Evolutionary conservation across 1,140 invertebrate species (phyloP), one percentile per base, ranked within the genome.

Genomic region (Propsilocerus akamusi): DNA sequence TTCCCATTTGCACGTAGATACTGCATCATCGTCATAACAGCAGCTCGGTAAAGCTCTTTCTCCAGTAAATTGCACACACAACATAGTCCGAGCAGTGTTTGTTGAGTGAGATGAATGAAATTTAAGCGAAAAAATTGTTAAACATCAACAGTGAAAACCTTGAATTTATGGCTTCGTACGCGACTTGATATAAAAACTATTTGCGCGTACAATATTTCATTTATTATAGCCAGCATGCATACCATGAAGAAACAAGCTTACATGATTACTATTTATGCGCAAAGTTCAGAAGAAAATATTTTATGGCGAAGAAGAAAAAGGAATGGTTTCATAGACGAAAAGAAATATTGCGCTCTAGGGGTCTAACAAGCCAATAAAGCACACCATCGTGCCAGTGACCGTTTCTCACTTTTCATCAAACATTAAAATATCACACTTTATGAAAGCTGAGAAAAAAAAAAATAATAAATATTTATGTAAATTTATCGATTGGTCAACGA

Each of bases 121-220:
- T n/a, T n/a, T n/a, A n/a, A n/a, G n/a, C n/a, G n/a, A n/a, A n/a
- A n/a, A n/a, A n/a, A n/a, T n/a, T n/a, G n/a, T n/a, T n/a, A n/a
- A n/a, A n/a, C n/a, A n/a, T n/a, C n/a, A n/a, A n/a, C n/a, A n/a
- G n/a, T n/a, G n/a, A n/a, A 41, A 41, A 20, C 34, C 34, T 41
- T 41, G 14, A 20, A 20, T 20, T 1, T 37, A 37, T 17, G 20
- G 10, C 22, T 8, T 17, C 34, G 34, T 41, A 20, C 10, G 34
- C 34, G 17, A 8, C 8, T n/a, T 11, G 28, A 30, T n/a, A n/a
- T 30, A 30, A 11, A n/a, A 30, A n/a, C 34, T 20, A 41, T 41
- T 7, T 41, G 14, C 34, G 34, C 17, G 34, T 41, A 41, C 22
- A 41, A 41, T 41, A 41, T 41, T 41, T 41, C 34, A 41, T 41